phyloP scores from a whole-genome alignment of 2,797 vertebrate species.

The Petrocephalus schoutedeni region DNA sequence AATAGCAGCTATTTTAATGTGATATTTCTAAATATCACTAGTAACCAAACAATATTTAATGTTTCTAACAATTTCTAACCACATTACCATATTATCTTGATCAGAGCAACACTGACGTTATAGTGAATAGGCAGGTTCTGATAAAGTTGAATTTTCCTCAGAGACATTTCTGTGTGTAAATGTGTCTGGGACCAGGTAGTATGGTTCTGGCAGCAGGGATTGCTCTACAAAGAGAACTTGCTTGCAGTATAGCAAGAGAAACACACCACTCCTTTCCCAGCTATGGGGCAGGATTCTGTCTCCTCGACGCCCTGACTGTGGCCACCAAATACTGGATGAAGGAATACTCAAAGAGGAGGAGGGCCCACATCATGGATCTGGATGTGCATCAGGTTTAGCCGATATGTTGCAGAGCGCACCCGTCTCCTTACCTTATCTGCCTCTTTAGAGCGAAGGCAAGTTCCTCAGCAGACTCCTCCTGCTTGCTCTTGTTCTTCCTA shows the following conservation, averaged over 20 bases:
- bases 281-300: slow-evolving; percentile 54
- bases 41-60: too few relatives aligned
- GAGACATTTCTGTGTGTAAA: slow-evolving; percentile 29
- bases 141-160: background rate
- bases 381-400: slow-evolving; percentile 57
- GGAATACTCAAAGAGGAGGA: slow-evolving; percentile 20
- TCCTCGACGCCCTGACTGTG: slow-evolving; percentile 56
- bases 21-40: too few relatives aligned
- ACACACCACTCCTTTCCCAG: slow-evolving; percentile 57
- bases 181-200: slow-evolving; percentile 42
- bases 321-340: slow-evolving; percentile 43
- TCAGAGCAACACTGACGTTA: too few relatives aligned
- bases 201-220: slow-evolving; percentile 51
- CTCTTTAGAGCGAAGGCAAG: background rate
- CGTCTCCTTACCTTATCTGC: background rate
- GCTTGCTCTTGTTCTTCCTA: slow-evolving; percentile 21
- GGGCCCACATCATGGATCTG: slow-evolving; percentile 56
- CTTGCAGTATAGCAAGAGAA: slow-evolving; percentile 56
- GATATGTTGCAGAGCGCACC: background rate
- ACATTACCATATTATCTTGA: too few relatives aligned
- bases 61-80: too few relatives aligned
- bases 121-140: too few relatives aligned
- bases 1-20: too few relatives aligned
- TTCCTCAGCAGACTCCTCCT: background rate
- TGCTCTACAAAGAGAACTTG: slow-evolving; percentile 47